These are phyloP conservation scores for Podarcis muralis DNA, from an alignment of 2,113 vertebrate genomes.

Conservation along the genomic window DNA sequence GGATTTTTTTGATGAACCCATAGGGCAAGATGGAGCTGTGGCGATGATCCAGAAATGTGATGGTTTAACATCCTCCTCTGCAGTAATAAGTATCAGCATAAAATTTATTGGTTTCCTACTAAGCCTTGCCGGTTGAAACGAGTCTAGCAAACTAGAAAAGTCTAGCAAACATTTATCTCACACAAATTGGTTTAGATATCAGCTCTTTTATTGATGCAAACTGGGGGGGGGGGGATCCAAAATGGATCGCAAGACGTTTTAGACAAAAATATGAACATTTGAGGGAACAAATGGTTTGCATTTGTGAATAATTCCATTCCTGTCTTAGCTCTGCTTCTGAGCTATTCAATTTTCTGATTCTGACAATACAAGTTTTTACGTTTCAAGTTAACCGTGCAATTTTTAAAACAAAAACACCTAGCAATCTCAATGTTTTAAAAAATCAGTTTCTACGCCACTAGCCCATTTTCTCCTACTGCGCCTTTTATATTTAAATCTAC, in stretches of 20 bases:
- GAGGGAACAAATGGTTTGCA: no score
- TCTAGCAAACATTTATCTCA: neutral
- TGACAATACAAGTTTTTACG: neutral
- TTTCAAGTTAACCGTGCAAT: neutral
- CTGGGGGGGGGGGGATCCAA: neutral
- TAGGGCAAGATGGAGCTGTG: no score
- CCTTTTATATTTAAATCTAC: neutral
- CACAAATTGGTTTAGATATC: neutral
- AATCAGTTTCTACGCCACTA: no score
- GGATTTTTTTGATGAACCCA: neutral
- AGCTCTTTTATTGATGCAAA: neutral
- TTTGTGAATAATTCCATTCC: neutral
- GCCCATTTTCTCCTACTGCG: accelerated
- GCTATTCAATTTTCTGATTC: neutral
- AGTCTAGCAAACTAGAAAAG: no score
- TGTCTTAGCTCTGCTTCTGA: no score
- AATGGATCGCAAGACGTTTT: neutral
- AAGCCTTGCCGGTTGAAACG: neutral
- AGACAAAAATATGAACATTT: neutral
- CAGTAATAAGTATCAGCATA: no score
- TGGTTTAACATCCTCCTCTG: neutral
- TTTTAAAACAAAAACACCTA: neutral
- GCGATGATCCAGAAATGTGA: neutral
- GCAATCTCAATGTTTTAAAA: neutral
- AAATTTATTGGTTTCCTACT: no score